Conservation (phyloP, 2,888 invertebrate species). For the Phasia obesa region DNA sequence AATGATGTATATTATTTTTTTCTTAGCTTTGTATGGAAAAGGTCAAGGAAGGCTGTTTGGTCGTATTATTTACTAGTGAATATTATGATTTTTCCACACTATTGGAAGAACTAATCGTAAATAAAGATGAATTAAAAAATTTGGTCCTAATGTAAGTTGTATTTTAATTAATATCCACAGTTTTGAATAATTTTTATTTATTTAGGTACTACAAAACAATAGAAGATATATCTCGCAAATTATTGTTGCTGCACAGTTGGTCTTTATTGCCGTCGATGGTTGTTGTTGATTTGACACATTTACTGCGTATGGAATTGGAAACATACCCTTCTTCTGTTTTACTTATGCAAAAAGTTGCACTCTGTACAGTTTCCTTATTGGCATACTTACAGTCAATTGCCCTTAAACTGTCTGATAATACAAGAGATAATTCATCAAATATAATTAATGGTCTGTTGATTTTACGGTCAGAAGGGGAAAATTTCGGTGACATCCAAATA, state of each 20-base stretch:
- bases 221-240: constrained; percentile 73
- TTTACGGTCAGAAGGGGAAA: constrained; percentile 70
- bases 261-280: constrained; percentile 72
- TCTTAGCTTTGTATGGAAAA: constrained; percentile 72
- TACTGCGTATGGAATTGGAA: constrained; percentile 5
- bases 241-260: constrained; percentile 73
- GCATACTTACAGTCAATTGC: constrained; percentile 66
- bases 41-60: constrained; percentile 59
- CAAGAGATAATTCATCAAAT: neutral
- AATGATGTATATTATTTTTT: neutral
- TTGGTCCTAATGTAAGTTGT: constrained; percentile 68
- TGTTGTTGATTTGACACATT: constrained; percentile 73
- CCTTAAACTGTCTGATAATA: neutral
- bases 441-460: constrained; percentile 68
- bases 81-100: constrained; percentile 55
- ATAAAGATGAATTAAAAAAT: constrained; percentile 71
- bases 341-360: constrained; percentile 47
- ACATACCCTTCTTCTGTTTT: neutral
- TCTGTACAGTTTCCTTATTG: constrained; percentile 66
- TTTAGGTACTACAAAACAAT: constrained; percentile 63
- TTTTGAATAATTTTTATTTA: neutral
- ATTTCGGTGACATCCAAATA: constrained; percentile 73
- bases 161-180: neutral
- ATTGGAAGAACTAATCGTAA: constrained; percentile 34
- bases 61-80: constrained; percentile 57